These are phyloP conservation scores for Nycticryphes semicollaris DNA, from an alignment of 2,113 vertebrate species.

Conservation along the genomic window DNA sequence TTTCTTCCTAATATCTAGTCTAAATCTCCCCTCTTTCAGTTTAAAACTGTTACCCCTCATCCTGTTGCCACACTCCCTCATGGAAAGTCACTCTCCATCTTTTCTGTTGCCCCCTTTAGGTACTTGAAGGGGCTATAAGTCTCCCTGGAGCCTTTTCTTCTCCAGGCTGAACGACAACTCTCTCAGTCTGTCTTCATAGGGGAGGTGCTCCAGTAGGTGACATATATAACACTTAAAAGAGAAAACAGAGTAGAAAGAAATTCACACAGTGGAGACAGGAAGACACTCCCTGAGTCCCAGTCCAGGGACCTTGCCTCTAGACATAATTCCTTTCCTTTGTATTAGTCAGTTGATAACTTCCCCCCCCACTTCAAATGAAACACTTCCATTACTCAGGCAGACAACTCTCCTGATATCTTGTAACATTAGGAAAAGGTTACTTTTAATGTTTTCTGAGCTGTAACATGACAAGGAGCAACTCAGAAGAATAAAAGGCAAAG, in stretches of 20 bases:
- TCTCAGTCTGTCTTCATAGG: neutral
- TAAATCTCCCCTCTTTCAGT: neutral
- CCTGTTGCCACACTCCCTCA: neutral
- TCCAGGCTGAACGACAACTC: neutral
- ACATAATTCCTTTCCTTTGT: constrained; percentile 1
- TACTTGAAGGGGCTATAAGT: neutral
- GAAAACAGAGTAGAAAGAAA: neutral
- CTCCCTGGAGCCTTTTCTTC: neutral
- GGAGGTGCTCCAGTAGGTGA: neutral
- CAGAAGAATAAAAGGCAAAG: constrained; percentile 10
- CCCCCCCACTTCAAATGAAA: neutral
- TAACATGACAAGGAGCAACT: constrained; percentile 12
- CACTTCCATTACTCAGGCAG: neutral
- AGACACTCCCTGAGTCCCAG: neutral
- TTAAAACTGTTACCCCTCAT: neutral
- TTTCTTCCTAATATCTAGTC: neutral
- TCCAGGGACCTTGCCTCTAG: neutral
- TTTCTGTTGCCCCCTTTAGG: neutral
- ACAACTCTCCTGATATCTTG: constrained; percentile 30
- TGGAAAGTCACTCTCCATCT: neutral
- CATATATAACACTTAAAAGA: neutral
- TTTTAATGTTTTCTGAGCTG: constrained; percentile 38
- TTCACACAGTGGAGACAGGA: neutral
- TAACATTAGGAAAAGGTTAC: constrained; percentile 45
- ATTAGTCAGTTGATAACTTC: neutral